phyloP scores from a whole-genome alignment of 2,797 vertebrate genomes.

The Euphonia xanthogaster region DNA sequence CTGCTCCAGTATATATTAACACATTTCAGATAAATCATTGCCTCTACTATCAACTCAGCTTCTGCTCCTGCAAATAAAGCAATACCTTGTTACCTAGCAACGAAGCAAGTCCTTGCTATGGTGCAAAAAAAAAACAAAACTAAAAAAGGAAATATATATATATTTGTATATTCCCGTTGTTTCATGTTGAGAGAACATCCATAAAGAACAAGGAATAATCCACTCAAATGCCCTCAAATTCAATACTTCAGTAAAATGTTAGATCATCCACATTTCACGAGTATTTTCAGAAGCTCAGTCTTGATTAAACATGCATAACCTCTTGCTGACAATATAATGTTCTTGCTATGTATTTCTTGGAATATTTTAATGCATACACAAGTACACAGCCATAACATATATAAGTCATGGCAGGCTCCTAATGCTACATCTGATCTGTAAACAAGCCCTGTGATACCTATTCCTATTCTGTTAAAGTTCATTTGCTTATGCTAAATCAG shows the following conservation, averaged over 20 bases:
- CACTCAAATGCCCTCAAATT: conserved; percentile 46
- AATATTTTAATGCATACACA: conserved; percentile 5
- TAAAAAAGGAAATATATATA: background rate
- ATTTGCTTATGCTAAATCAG: background rate
- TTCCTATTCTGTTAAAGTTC: background rate
- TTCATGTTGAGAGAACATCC: conserved; percentile 59
- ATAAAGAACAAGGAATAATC: conserved; percentile 56
- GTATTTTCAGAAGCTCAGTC: background rate
- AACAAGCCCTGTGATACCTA: too few relatives aligned
- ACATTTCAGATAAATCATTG: conserved; percentile 71
- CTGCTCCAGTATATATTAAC: conserved; percentile 45
- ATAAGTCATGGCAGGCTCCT: background rate
- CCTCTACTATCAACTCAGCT: conserved; percentile 67
- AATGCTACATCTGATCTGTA: background rate
- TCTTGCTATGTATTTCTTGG: conserved; percentile 7
- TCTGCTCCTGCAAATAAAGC: conserved; percentile 76
- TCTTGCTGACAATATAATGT: conserved; percentile 6
- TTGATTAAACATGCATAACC: conserved; percentile 44
- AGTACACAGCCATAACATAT: background rate
- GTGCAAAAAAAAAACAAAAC: conserved; percentile 18
- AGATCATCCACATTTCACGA: background rate
- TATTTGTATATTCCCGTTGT: conserved; percentile 38
- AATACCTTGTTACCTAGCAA: conserved; percentile 91
- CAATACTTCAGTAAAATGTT: conserved; percentile 39
- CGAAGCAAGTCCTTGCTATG: conserved; percentile 78